phyloP scores from a whole-genome alignment of 2,888 invertebrate genomes.

The Eudemis profundana region DNA sequence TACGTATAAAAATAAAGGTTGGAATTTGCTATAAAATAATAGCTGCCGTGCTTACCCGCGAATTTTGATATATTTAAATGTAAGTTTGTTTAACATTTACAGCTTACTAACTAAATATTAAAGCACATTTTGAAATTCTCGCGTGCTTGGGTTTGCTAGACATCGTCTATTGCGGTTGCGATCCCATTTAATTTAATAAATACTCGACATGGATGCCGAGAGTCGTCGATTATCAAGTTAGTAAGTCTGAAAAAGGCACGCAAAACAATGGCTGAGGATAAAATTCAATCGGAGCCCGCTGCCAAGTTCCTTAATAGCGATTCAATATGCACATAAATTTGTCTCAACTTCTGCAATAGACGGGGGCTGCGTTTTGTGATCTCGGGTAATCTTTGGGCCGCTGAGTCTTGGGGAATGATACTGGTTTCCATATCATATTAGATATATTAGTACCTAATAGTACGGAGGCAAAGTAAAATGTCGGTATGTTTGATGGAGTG shows the following conservation, averaged over 20 bases:
- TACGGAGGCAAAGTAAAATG: too few species aligned
- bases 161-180: background rate
- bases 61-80: too few species aligned
- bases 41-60: too few species aligned
- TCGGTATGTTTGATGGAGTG: too few species aligned
- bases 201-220: background rate
- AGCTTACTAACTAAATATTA: too few species aligned
- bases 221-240: conserved; percentile 29
- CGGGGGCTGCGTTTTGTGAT: conserved; percentile 45
- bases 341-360: conserved; percentile 46
- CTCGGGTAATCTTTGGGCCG: conserved; percentile 28
- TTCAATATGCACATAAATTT: conserved; percentile 78
- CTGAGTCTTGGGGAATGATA: conserved; percentile 15
- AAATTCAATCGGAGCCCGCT: conserved; percentile 62
- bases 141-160: too few species aligned
- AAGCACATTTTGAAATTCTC: too few species aligned
- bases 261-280: conserved; percentile 39
- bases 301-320: conserved; percentile 62
- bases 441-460: too few species aligned
- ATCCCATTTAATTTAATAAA: conserved; percentile 17
- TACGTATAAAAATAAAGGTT: too few species aligned
- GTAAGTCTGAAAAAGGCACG: conserved; percentile 21
- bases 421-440: conserved; percentile 5
- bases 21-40: too few species aligned
- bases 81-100: too few species aligned